These are phyloP conservation scores for Embidobia sp. DNA, from an alignment of 2,888 invertebrate genomes.

Conservation along the genomic window DNA sequence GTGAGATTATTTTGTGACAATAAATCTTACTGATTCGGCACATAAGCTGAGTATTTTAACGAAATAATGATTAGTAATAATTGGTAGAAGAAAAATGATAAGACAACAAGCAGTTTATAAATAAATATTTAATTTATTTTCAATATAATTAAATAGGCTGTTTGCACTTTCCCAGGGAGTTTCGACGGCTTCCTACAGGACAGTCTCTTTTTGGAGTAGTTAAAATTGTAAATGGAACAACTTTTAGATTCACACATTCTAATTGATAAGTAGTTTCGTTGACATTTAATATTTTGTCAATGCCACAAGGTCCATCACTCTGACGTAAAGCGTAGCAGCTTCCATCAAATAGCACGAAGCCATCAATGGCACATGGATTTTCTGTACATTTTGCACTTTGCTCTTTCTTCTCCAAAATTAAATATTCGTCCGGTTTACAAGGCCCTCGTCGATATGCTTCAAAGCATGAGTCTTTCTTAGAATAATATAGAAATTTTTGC, in stretches of 20 bases:
- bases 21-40: too few relatives aligned
- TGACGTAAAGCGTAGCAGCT: slow-evolving; percentile 82
- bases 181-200: slow-evolving; percentile 72
- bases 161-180: slow-evolving; percentile 70
- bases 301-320: slow-evolving; percentile 82
- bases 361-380: slow-evolving; percentile 85
- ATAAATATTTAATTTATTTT: too few relatives aligned
- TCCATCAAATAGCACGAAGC: slow-evolving; percentile 82
- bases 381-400: slow-evolving; percentile 84
- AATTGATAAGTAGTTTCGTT: slow-evolving; percentile 84
- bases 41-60: too few relatives aligned
- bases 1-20: too few relatives aligned
- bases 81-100: too few relatives aligned
- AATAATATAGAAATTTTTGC: slow-evolving; percentile 83
- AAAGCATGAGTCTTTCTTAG: slow-evolving; percentile 84
- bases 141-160: neutral
- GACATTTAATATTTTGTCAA: slow-evolving; percentile 83
- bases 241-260: slow-evolving; percentile 82
- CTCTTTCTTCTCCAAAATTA: slow-evolving; percentile 83
- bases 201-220: slow-evolving; percentile 68
- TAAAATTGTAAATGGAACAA: slow-evolving; percentile 70
- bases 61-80: too few relatives aligned
- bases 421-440: slow-evolving; percentile 83
- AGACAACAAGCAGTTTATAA: too few relatives aligned
- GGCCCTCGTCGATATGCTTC: slow-evolving; percentile 86